Percentiles rank a stretch among this genome's conserved stretches.
These are phyloP conservation scores for Cephus spinipes DNA, from an alignment of 2,888 invertebrate genomes.

Conservation along the genomic window DNA sequence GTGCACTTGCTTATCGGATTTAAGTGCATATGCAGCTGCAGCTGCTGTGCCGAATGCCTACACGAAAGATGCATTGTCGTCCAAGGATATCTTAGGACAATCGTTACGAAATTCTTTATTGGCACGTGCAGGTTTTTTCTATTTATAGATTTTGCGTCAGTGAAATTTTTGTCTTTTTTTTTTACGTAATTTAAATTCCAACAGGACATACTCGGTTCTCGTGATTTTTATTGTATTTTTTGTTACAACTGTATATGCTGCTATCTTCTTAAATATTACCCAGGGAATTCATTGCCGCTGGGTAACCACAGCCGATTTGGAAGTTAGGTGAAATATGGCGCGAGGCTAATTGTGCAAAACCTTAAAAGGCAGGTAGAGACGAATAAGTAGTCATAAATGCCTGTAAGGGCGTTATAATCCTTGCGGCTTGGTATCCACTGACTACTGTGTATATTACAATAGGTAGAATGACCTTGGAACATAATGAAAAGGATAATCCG, in stretches of 20 bases:
- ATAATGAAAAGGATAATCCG: neutral
- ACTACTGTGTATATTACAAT: neutral
- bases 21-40: constrained; percentile 2
- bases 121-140: neutral
- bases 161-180: neutral
- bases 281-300: neutral
- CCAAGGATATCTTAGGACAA: neutral
- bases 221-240: neutral
- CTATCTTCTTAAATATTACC: neutral
- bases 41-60: constrained; percentile 1
- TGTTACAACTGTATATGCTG: neutral
- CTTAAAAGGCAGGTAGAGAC: constrained; percentile 5
- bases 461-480: neutral
- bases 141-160: neutral
- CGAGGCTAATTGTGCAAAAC: constrained; percentile 35
- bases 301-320: constrained; percentile 22
- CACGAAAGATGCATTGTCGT: constrained; percentile 3
- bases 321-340: constrained; percentile 36
- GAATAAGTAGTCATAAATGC: constrained; percentile 5
- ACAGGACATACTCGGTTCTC: neutral
- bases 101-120: constrained; percentile 1
- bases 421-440: neutral
- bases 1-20: constrained; percentile 6
- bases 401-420: constrained; percentile 1
- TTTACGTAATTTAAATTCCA: constrained; percentile 4